A percentile compares a stretch with the other conserved stretches of the same genome.
These are phyloP conservation scores for Pammene fasciana DNA, from an alignment of 2,888 invertebrate species.

Conservation along the genomic window DNA sequence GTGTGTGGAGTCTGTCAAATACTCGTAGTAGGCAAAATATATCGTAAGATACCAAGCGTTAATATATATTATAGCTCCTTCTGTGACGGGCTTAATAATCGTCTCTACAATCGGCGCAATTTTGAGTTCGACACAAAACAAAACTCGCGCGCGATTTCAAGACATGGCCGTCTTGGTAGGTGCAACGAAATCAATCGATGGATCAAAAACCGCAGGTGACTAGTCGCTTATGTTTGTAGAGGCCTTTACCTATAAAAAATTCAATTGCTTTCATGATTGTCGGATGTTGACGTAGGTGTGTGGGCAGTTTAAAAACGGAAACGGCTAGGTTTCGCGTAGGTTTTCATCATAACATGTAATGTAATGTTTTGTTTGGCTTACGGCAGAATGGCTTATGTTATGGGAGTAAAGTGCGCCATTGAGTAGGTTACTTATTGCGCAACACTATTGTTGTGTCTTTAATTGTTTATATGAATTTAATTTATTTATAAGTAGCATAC, in stretches of 20 bases:
- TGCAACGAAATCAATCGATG: too few species aligned
- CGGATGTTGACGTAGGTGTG: conserved; percentile 17
- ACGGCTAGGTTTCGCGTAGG: not conserved
- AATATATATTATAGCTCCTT: too few species aligned
- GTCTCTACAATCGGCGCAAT: too few species aligned
- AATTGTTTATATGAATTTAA: not conserved
- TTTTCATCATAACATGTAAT: not conserved
- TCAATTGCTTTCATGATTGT: conserved; percentile 13
- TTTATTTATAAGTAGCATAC: not conserved
- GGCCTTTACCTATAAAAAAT: conserved; percentile 12
- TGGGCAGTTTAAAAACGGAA: conserved; percentile 17
- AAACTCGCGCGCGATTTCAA: too few species aligned
- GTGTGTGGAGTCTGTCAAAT: too few species aligned
- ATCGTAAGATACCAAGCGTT: too few species aligned
- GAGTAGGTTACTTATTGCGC: not conserved
- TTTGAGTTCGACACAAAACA: too few species aligned
- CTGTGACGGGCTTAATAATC: too few species aligned
- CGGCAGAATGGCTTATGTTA: not conserved
- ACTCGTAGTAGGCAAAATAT: too few species aligned
- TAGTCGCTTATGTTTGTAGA: too few species aligned
- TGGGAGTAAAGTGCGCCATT: conserved; percentile 7
- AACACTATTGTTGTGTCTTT: not conserved
- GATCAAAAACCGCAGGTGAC: too few species aligned
- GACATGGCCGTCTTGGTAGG: too few species aligned
- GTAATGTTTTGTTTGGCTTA: conserved; percentile 4